Base-by-base conservation (phyloP, 2,888 invertebrate species). In the Formica aserva region DNA sequence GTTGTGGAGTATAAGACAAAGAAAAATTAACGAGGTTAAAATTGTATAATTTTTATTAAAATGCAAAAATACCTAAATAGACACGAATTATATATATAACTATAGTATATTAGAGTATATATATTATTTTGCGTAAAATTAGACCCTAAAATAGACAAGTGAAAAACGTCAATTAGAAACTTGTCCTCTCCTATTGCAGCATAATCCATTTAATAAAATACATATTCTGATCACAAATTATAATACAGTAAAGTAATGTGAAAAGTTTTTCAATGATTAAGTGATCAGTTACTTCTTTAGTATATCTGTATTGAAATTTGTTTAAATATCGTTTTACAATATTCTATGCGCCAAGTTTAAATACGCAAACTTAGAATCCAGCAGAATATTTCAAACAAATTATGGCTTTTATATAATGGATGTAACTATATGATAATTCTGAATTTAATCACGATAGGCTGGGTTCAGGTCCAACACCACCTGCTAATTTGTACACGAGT, bases 401-500 rank as follows among this genome's bases (percentile, higher is more conserved):
- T 22, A 66, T 57, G 0, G 26, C 1, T 55, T 55, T 35, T 8
- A n/a, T 4, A 32, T 45, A 45, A 4, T 45, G n/a, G 3, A 29
- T 71, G 18, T n/a, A 57, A 38, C 11, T 15, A 26, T 32, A 22
- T 62, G 11, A n/a, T 6, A 15, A 29, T 9, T 15, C 0, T 4
- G n/a, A 77, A 78, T 66, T n/a, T 83, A 72, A 83, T 85, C 77
- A 87, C 29, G 65, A 93, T 83, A 95, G 84, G 74, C 92, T 93
- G 0, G 97, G 97, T 83, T 96, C 95, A 0, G 96, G 95, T 4
- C 98, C 98, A 13, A 97, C 96, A 3, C 98, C 98, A 3, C 97
- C 98, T 4, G 98, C 98, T 80, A 97, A 92, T 90, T 97, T 96
- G 93, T 96, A 97, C 13, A 98, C 98, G 6, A 97, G 96, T 88